Base-by-base conservation (phyloP, 2,888 invertebrate species). In the Troglohyphantes excavatus region DNA sequence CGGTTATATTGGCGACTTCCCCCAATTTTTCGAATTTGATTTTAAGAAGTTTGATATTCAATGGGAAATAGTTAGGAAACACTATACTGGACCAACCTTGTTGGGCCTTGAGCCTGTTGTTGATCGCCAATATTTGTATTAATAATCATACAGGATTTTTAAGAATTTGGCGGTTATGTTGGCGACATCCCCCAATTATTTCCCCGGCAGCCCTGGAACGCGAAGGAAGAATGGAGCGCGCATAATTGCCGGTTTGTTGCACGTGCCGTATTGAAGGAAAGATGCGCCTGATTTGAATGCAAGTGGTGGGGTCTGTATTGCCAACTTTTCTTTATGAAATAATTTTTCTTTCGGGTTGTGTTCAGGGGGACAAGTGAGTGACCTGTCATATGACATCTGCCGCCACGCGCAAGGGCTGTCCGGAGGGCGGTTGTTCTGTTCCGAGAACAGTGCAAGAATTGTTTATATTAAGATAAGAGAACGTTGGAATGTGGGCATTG, bases 381-480 rank as follows among this genome's bases (percentile, higher is more conserved):
- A 89, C 88, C 88, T 89, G 68, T 82, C 88, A 82, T 75, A 82
- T 89, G 88, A 89, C 76, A 68, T 83, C 70, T 63, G 27, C 27
- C 43, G 83, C 63, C 78, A 72, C 78, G 86, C 72, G 86, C 78
- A 29, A 61, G 61, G 61, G 27, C 63, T 46, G 68, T 68, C 79
- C 67, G 53, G 67, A 43, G 27, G 78, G 9, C 5, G 13, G 53
- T 53, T 17, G 33, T n/a, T 6, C 9, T 23, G 5, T 68, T 68
- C 33, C 33, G 33, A 29, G 29, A 33, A n/a, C n/a, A 21, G 68
- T 17, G 2, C 2, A 6, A 17, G 68, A 33, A 33, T 68, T 65
- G 17, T 65, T 59, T 65, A 5, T 26, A 13, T 65, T 65, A 23
- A 23, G 17, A 19, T 17, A 6, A 7, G 9, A 59, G 3, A 59